phyloP scores from a whole-genome alignment of 2,888 invertebrate species.

The Euclidia mi region DNA sequence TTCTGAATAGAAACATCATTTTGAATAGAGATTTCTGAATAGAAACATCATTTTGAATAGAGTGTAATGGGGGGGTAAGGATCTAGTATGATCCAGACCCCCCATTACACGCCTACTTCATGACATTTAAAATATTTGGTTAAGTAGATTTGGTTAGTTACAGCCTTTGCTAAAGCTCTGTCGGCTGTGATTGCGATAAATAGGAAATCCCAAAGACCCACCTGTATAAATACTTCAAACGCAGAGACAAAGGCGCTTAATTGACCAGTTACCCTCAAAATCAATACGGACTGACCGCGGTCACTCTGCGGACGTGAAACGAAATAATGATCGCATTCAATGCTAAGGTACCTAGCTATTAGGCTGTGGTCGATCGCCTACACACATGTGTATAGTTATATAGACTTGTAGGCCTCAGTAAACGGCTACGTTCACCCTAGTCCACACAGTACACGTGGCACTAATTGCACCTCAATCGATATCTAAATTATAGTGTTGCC shows the following conservation, averaged over 20 bases:
- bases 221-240: slow-evolving; percentile 23
- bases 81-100: too few relatives aligned
- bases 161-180: too few relatives aligned
- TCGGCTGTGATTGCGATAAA: too few relatives aligned
- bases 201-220: too few relatives aligned
- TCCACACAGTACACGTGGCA: slow-evolving; percentile 22
- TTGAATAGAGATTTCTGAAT: too few relatives aligned
- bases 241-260: slow-evolving; percentile 62
- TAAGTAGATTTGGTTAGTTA: too few relatives aligned
- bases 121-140: too few relatives aligned
- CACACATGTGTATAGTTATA: not conserved
- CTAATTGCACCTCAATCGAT: slow-evolving; percentile 50
- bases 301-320: slow-evolving; percentile 66
- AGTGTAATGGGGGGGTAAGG: too few relatives aligned
- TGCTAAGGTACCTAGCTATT: slow-evolving; percentile 33
- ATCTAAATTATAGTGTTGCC: slow-evolving; percentile 37
- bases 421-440: slow-evolving; percentile 16
- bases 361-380: slow-evolving; percentile 3
- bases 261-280: slow-evolving; percentile 66
- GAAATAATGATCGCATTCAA: slow-evolving; percentile 69
- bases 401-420: not conserved
- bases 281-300: slow-evolving; percentile 64
- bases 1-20: too few relatives aligned
- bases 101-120: too few relatives aligned
- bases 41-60: too few relatives aligned